Evolutionary conservation across 2,113 vertebrate species (phyloP), one percentile per base, ranked within the genome.

Genomic region (Syngnathus floridae): DNA sequence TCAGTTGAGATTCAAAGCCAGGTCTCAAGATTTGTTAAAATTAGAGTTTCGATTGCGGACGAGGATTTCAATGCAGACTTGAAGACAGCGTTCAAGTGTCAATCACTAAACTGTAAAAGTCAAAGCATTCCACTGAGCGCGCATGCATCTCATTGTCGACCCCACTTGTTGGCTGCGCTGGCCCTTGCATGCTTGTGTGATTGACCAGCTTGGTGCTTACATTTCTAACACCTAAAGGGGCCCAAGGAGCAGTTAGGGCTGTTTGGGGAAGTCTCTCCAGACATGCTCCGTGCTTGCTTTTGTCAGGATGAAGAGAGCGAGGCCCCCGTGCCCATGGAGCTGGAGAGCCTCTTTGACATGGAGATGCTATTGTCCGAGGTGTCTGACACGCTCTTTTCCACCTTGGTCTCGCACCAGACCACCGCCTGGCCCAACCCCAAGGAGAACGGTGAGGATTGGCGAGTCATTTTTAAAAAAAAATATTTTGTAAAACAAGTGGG

Each of bases 321-420:
- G 57, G 91, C 90, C 0, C 94, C 95, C 0, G 90, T 93, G 6
- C 97, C 97, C 1, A 99, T 98, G 96, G 96, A 99, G 83, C 93
- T 98, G 87, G 97, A 93, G 76, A 86, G 91, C 0, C 90, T 98
- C 52, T 88, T 99, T 79, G 95, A 95, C 87, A 95, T 96, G 70
- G 95, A 98, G 37, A 93, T 98, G 87, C 91, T 98, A 77, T 95
- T 99, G 94, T 97, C 94, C 0, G 97, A 98, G 84, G 93, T 98
- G 87, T 93, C 94, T 0, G 97, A 99, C 88, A 99, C 97, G 0
- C 91, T 99, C 40, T 99, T 99, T 79, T 98, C 96, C 66, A 99
- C 96, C 0, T 87, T 98, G 36, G 91, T 94, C 5, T 97, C 95
- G 0, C 97, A 99, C 84, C 96, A 95, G 72, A 88, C 90, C 0